These are phyloP conservation scores for Prionailurus viverrinus DNA, from an alignment of 2,113 vertebrate species.

Conservation along the genomic window DNA sequence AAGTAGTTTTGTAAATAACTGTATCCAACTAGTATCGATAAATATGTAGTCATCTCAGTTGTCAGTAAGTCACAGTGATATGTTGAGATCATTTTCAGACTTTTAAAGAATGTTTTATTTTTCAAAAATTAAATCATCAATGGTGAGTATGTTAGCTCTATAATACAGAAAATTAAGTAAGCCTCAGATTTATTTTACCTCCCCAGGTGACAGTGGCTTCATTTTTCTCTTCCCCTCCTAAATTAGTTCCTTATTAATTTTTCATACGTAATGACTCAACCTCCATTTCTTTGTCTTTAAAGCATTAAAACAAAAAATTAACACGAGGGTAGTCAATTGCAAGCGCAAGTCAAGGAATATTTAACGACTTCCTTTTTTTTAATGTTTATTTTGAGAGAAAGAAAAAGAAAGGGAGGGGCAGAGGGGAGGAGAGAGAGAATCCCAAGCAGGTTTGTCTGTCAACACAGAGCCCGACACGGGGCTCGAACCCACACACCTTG, in stretches of 20 bases:
- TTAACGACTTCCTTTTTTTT: not conserved
- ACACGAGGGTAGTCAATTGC: not conserved
- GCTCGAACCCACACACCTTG: no score
- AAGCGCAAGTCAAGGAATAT: not conserved
- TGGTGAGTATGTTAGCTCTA: not conserved
- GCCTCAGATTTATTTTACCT: not conserved
- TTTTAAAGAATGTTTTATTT: conserved; percentile 57
- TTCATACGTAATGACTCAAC: not conserved
- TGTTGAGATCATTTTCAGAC: conserved; percentile 12
- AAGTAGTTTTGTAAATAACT: conserved; percentile 30
- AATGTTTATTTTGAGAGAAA: no score
- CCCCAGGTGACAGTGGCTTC: not conserved
- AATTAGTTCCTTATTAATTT: conserved; percentile 12
- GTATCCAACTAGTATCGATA: not conserved
- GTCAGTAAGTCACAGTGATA: not conserved
- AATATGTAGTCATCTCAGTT: not conserved
- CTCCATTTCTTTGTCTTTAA: conserved; percentile 3
- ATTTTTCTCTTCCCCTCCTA: not conserved
- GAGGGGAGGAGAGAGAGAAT: no score
- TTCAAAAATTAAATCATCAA: conserved; percentile 33
- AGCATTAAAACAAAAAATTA: conserved; percentile 41
- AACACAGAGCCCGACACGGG: no score
- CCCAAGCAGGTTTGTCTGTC: no score
- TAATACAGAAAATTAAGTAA: conserved; percentile 10
- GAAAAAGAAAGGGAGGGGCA: no score